Evolutionary conservation across 1,140 invertebrate genomes (phyloP).

Genomic region (Oscheius sp.): DNA sequence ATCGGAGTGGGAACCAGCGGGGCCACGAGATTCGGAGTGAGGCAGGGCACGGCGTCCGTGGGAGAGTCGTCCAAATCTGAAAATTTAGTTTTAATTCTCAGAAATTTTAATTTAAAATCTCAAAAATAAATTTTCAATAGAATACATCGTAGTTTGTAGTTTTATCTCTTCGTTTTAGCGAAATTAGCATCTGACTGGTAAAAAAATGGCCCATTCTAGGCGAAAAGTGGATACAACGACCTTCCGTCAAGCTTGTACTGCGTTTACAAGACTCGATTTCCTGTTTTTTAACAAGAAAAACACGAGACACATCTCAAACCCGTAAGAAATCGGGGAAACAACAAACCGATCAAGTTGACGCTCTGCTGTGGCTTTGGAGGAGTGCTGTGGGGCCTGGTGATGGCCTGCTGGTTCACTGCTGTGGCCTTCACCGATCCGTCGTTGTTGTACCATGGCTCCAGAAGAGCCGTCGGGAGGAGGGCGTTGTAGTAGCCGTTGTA

Average conservation of each 20-base stretch:
- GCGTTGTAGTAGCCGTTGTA: slow-evolving; percentile 35
- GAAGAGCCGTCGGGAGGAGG: slow-evolving; percentile 12
- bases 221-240: no score
- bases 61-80: slow-evolving; percentile 5
- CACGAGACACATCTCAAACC: background rate
- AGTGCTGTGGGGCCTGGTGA: background rate
- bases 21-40: background rate
- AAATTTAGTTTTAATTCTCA: no score
- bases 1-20: background rate
- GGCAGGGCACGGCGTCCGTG: background rate
- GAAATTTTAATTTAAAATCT: no score
- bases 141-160: no score
- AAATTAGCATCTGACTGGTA: no score
- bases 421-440: background rate
- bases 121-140: no score
- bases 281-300: no score
- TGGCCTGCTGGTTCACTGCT: background rate
- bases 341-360: slow-evolving; percentile 1
- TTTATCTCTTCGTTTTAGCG: no score
- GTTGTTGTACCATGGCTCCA: slow-evolving; percentile 6
- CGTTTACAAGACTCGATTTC: no score
- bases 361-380: slow-evolving; percentile 12
- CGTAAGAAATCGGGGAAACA: background rate
- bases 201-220: no score
- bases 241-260: no score